Conservation (phyloP, 2,797 vertebrate genomes). For the Perodicticus potto region DNA sequence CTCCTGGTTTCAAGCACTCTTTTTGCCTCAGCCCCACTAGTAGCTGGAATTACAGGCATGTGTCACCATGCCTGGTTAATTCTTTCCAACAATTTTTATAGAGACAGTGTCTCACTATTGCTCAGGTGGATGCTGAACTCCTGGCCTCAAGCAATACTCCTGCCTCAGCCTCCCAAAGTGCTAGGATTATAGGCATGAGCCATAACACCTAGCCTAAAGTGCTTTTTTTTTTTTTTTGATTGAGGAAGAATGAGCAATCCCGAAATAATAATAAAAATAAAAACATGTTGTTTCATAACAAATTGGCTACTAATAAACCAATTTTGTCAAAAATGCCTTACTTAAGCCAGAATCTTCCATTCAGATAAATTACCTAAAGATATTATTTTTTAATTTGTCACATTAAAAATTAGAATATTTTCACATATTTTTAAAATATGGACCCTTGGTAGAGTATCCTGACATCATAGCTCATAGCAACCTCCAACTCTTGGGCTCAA, state of each 20-base stretch:
- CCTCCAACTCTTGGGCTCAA: no score
- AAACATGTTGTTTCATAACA: background rate
- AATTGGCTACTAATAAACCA: background rate
- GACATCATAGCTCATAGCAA: no score
- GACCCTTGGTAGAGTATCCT: no score
- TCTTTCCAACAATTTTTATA: background rate
- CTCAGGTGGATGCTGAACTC: background rate
- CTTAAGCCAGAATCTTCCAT: background rate
- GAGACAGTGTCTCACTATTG: background rate
- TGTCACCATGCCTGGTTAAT: background rate
- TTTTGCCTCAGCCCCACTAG: background rate
- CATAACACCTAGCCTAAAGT: background rate
- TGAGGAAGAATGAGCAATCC: background rate
- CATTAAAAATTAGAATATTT: slow-evolving; percentile 35
- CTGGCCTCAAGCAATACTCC: background rate
- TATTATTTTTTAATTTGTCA: background rate
- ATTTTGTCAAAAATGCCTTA: slow-evolving; percentile 13
- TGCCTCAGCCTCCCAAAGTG: background rate
- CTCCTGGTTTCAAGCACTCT: background rate
- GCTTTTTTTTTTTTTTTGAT: background rate
- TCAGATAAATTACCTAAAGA: background rate
- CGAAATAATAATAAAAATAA: slow-evolving; percentile 4
- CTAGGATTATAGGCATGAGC: background rate
- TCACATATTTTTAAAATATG: background rate
- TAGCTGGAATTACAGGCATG: background rate